Evolutionary conservation across 2,113 vertebrate genomes (phyloP).

Genomic region (Saimiri boliviensis): DNA sequence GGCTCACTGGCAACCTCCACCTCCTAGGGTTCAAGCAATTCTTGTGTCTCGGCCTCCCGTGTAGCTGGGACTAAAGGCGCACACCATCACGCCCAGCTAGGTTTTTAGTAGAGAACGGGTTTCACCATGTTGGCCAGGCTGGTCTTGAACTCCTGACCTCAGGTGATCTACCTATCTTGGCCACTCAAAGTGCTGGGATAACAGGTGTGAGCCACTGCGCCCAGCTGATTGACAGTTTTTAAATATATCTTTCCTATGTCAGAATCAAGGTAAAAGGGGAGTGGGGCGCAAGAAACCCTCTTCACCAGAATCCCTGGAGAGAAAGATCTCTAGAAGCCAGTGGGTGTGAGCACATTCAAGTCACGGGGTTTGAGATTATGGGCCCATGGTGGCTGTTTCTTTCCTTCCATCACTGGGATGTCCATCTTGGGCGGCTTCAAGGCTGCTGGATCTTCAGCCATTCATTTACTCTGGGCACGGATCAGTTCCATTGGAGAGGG

Average conservation of each 20-base stretch:
- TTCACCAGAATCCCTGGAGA: neutral
- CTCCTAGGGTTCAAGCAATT: too few relatives aligned
- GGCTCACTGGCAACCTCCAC: too few relatives aligned
- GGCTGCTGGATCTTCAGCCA: constrained; percentile 85
- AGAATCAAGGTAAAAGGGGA: constrained; percentile 41
- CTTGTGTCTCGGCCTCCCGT: too few relatives aligned
- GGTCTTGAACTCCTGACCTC: too few relatives aligned
- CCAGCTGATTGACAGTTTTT: too few relatives aligned
- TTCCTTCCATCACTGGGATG: constrained; percentile 84
- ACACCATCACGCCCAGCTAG: too few relatives aligned
- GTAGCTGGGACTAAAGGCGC: too few relatives aligned
- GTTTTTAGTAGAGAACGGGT: too few relatives aligned
- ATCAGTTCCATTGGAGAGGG: constrained; percentile 93
- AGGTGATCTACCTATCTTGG: too few relatives aligned
- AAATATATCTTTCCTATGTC: constrained; percentile 63
- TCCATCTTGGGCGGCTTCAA: constrained; percentile 92
- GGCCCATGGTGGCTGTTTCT: constrained; percentile 83
- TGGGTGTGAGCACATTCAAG: constrained; percentile 93
- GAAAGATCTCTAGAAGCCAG: constrained; percentile 87
- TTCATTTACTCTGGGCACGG: constrained; percentile 88
- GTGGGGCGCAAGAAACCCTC: constrained; percentile 6
- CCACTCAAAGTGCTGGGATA: too few relatives aligned
- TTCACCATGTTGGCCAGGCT: too few relatives aligned
- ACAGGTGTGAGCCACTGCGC: too few relatives aligned
- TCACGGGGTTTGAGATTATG: constrained; percentile 93